Evolutionary conservation across 64 coral and sea anemone genomes (phyloP).

Genomic region (Orbicella faveolata): DNA sequence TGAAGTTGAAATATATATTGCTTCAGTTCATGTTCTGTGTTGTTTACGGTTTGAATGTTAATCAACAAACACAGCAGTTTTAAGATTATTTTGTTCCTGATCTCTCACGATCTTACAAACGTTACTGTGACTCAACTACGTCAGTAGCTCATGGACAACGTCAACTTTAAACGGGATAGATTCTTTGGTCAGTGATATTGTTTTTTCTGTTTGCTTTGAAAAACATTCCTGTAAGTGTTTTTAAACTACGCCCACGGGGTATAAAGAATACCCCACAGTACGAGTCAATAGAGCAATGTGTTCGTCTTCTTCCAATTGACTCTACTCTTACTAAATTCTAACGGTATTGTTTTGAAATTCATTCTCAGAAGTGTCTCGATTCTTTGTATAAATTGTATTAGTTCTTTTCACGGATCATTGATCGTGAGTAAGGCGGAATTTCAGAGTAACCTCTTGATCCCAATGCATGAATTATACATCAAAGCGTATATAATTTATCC

Average conservation of each 20-base stretch:
- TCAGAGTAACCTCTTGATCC: background rate
- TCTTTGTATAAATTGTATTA: background rate
- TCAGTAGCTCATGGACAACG: background rate
- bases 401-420: conserved; percentile 9
- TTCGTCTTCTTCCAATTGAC: background rate
- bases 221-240: conserved; percentile 15
- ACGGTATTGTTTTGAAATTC: too few relatives aligned
- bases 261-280: background rate
- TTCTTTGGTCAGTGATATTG: background rate
- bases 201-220: background rate
- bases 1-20: too few relatives aligned
- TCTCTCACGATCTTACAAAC: too few relatives aligned
- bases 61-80: too few relatives aligned
- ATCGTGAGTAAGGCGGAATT: conserved; percentile 25
- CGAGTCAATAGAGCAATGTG: background rate
- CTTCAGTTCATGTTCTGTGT: too few relatives aligned
- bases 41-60: too few relatives aligned
- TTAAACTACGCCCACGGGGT: conserved; percentile 5
- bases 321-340: background rate
- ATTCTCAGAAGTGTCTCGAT: background rate
- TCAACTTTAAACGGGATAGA: background rate
- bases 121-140: too few relatives aligned
- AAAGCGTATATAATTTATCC: background rate
- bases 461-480: background rate
- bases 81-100: too few relatives aligned